Evolutionary conservation across 1,140 invertebrate species (phyloP), one percentile per base, ranked within the genome.

Genomic region (Drosophila gunungcola): DNA sequence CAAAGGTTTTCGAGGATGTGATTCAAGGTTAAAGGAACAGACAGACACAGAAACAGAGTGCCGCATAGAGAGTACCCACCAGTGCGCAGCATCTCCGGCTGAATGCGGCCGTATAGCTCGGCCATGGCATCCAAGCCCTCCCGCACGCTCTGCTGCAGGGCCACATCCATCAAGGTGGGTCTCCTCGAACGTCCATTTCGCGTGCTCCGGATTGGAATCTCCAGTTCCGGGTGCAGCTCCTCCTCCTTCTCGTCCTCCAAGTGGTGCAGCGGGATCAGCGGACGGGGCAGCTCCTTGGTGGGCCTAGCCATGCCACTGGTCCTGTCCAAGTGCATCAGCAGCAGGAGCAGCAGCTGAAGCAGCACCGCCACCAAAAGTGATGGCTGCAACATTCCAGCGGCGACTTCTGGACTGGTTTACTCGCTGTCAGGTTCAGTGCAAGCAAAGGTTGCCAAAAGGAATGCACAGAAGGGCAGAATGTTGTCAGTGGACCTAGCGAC

Each of bases 51-150:
- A 21, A 21, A 21, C 16, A 21, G 6, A 27, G 12, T 11, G 27
- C 3, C 9, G 12, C 2, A n/a, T 9, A 9, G 34, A 21, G 13
- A 34, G 63, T 68, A 76, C 91, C 48, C 57, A 92, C 92, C 91
- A 78, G 91, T 92, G 60, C 74, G 73, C 34, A 92, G 51, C 60
- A 92, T 91, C 75, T 91, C 73, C 13, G 92, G 92, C 53, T 92
- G 91, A 42, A 86, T 83, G 58, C 74, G 69, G 4, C 82, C 81
- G 65, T 92, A 92, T 2, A 92, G 65, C 34, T 91, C 75, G 36
- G 73, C 72, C 92, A 92, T 92, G 39, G 91, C 92, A 68, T 91
- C 74, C 4, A 92, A 57, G 48, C 92, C 92, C 73, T 92, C 75
- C 10, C 75, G 76, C 48, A 90, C 91, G 54, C 91, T 92, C 32